phyloP scores from a whole-genome alignment of 2,113 vertebrate genomes.

The Galbula dea region DNA sequence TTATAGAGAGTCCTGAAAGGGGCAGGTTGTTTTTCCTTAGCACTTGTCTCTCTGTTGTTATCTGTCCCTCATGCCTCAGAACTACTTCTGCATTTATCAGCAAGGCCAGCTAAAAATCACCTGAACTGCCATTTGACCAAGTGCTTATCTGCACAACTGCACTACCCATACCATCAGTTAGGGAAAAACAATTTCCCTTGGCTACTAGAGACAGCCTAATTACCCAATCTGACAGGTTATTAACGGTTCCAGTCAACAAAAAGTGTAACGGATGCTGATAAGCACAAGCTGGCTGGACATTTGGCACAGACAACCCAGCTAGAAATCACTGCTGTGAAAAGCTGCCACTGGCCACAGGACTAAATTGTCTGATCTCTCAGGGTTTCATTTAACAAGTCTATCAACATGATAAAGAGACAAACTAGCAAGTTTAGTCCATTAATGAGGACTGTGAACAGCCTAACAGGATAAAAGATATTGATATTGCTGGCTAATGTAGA shows the following conservation, averaged over 20 bases:
- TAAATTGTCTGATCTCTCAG: slow-evolving; percentile 65
- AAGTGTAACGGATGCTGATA: slow-evolving; percentile 79
- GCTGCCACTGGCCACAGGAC: slow-evolving; percentile 61
- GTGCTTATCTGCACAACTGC: slow-evolving; percentile 68
- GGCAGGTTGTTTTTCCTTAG: background rate
- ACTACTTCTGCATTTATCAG: slow-evolving; percentile 60
- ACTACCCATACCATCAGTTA: slow-evolving; percentile 75
- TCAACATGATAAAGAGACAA: slow-evolving; percentile 74
- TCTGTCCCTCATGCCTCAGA: slow-evolving; percentile 29
- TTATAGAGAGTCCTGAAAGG: background rate
- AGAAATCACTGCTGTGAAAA: slow-evolving; percentile 69
- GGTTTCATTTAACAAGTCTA: slow-evolving; percentile 74
- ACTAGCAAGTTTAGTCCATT: slow-evolving; percentile 59
- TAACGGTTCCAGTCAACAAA: slow-evolving; percentile 72
- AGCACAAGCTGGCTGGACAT: slow-evolving; percentile 65
- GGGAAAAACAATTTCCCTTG: slow-evolving; percentile 73
- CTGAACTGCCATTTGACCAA: slow-evolving; percentile 58
- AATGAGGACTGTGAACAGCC: slow-evolving; percentile 40
- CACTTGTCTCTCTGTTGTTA: background rate
- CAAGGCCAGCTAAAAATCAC: slow-evolving; percentile 50
- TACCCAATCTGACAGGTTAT: slow-evolving; percentile 80
- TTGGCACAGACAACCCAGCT: slow-evolving; percentile 60
- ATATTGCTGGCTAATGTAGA: slow-evolving; percentile 53
- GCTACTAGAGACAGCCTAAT: slow-evolving; percentile 76
- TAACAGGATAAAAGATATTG: slow-evolving; percentile 61